These are phyloP conservation scores for Microdon myrmicae DNA, from an alignment of 2,888 invertebrate genomes.

Conservation along the genomic window DNA sequence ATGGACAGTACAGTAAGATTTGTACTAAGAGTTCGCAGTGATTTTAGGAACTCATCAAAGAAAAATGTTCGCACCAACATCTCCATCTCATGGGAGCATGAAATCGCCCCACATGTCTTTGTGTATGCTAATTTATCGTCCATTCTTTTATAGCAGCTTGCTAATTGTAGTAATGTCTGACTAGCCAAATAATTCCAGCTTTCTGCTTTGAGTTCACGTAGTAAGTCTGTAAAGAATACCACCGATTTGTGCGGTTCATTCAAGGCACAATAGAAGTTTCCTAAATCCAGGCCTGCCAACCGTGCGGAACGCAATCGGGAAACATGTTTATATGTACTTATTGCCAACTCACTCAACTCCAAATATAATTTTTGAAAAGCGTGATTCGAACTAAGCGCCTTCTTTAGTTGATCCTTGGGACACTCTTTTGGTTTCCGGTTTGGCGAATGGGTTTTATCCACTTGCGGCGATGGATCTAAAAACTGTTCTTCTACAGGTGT, in stretches of 20 bases:
- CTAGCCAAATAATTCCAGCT: conserved; percentile 87
- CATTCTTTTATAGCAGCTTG: conserved; percentile 85
- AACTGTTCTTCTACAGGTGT: conserved; percentile 69
- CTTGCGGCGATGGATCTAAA: conserved; percentile 60
- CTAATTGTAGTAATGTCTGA: conserved; percentile 84
- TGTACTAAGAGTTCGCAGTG: conserved; percentile 67
- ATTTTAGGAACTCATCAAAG: conserved; percentile 84
- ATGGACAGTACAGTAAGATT: conserved; percentile 60
- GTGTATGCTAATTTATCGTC: conserved; percentile 78
- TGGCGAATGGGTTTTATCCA: conserved; percentile 68
- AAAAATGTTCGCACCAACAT: conserved; percentile 79
- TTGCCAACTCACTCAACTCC: conserved; percentile 92
- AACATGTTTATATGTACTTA: conserved; percentile 96
- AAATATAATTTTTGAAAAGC: conserved; percentile 90
- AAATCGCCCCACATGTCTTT: conserved; percentile 82
- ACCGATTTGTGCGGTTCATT: conserved; percentile 90
- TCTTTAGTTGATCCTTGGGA: conserved; percentile 85
- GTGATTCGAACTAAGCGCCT: conserved; percentile 88
- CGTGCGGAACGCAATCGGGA: conserved; percentile 83
- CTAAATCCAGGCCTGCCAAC: conserved; percentile 87
- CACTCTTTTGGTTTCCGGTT: conserved; percentile 66
- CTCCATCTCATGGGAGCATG: conserved; percentile 80
- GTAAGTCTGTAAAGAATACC: conserved; percentile 85
- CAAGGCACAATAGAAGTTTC: conserved; percentile 87
- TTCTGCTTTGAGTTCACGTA: conserved; percentile 87